Conservation (phyloP, 2,888 invertebrate genomes). For the Thymelicus acteon region DNA sequence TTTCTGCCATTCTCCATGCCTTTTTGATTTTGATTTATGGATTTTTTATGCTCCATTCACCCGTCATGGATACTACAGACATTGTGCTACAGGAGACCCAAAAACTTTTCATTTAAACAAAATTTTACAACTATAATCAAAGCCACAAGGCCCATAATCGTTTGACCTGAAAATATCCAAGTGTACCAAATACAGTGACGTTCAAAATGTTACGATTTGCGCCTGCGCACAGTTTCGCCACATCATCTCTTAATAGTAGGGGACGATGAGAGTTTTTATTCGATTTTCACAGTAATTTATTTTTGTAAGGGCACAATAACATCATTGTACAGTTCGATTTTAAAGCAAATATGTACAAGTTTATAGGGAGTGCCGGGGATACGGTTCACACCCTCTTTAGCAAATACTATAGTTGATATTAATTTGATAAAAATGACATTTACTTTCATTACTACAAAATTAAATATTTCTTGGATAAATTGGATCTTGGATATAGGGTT, state of each 20-base stretch:
- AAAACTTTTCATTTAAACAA: conserved; percentile 41
- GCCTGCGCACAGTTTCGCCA: conserved; percentile 78
- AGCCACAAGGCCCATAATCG: conserved; percentile 49
- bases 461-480: not conserved
- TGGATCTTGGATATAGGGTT: too few relatives aligned
- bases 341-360: conserved; percentile 77
- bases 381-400: conserved; percentile 72
- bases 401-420: conserved; percentile 40
- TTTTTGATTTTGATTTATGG: conserved; percentile 86
- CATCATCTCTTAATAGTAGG: conserved; percentile 83
- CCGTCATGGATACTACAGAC: conserved; percentile 78
- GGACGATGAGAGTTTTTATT: conserved; percentile 80
- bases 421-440: conserved; percentile 29
- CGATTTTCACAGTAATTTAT: conserved; percentile 83
- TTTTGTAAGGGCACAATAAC: conserved; percentile 75
- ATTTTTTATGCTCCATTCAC: conserved; percentile 83
- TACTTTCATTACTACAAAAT: not conserved
- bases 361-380: conserved; percentile 67
- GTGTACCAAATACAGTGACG: conserved; percentile 55
- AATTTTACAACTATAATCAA: conserved; percentile 41
- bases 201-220: conserved; percentile 68
- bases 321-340: conserved; percentile 75
- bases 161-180: conserved; percentile 9
- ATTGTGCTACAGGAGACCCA: conserved; percentile 61
- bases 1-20: conserved; percentile 81